Conservation (phyloP, 2,888 invertebrate species). For the Lochmaea capreae region DNA sequence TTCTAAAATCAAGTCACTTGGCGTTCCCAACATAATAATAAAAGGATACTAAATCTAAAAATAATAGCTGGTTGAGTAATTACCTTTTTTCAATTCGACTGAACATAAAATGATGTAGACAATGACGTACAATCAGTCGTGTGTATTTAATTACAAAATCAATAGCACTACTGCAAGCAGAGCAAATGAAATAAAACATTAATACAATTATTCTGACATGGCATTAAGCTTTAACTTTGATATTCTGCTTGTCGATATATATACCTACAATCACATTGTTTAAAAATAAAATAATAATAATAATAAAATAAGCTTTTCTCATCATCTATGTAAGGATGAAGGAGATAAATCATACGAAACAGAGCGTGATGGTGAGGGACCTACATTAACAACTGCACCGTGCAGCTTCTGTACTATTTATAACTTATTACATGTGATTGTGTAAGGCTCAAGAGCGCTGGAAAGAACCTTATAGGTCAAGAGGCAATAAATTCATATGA, state of each 20-base stretch:
- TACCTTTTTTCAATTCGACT: not conserved
- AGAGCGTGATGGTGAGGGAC: too few relatives aligned
- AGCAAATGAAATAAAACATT: not conserved
- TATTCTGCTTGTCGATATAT: not conserved
- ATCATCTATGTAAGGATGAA: too few relatives aligned
- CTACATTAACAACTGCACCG: too few relatives aligned
- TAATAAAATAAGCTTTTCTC: too few relatives aligned
- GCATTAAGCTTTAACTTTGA: not conserved
- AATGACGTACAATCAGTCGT: not conserved
- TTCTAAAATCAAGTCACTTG: not conserved
- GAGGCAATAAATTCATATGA: too few relatives aligned
- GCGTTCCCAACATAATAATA: not conserved
- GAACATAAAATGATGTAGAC: not conserved
- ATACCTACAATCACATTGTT: not conserved
- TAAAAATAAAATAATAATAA: not conserved
- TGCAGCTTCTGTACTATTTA: too few relatives aligned
- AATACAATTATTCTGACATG: not conserved
- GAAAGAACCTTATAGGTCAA: too few relatives aligned
- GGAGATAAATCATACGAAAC: too few relatives aligned
- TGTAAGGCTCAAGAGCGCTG: too few relatives aligned
- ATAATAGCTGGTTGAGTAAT: not conserved
- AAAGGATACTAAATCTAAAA: not conserved
- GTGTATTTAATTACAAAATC: constrained; percentile 6
- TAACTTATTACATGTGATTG: too few relatives aligned
- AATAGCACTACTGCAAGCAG: not conserved